Conservation (phyloP, 2,113 vertebrate species). For the Amphiprion percula region DNA sequence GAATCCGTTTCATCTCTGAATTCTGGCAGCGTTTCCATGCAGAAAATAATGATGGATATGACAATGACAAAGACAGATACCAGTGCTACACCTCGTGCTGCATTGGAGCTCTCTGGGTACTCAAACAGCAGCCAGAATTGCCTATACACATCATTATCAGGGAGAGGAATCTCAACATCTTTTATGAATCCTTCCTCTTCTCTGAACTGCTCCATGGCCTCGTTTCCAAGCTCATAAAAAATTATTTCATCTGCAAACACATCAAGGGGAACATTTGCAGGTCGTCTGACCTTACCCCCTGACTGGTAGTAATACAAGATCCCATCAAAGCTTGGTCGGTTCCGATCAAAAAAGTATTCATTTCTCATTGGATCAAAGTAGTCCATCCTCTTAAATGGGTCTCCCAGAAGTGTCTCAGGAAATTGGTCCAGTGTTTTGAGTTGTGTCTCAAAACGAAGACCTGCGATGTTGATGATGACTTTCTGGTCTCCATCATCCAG, state of each 20-base stretch:
- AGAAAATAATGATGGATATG: constrained; percentile 97
- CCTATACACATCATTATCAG: constrained; percentile 89
- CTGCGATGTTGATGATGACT: constrained; percentile 96
- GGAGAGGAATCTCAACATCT: constrained; percentile 91
- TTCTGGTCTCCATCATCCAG: constrained; percentile 91
- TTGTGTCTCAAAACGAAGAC: constrained; percentile 94
- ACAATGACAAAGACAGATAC: constrained; percentile 95
- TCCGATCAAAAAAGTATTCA: constrained; percentile 97
- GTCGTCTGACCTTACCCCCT: constrained; percentile 93
- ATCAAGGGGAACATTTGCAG: constrained; percentile 93
- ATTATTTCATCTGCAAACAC: constrained; percentile 95
- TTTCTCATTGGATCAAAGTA: constrained; percentile 99
- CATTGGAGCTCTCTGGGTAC: constrained; percentile 95
- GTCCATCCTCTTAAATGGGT: constrained; percentile 91
- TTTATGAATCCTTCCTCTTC: constrained; percentile 97
- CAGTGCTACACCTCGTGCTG: constrained; percentile 91
- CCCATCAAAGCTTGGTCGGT: constrained; percentile 96
- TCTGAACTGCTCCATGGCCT: constrained; percentile 96
- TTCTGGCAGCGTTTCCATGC: constrained; percentile 95
- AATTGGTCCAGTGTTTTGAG: constrained; percentile 94
- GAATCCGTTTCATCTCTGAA: constrained; percentile 90
- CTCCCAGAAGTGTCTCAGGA: constrained; percentile 93
- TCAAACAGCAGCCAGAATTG: constrained; percentile 98
- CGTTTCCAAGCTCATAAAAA: constrained; percentile 93
- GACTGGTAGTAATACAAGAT: constrained; percentile 99